These are phyloP conservation scores for Megaceryle maxima DNA, from an alignment of 2,113 vertebrate genomes.

Conservation along the genomic window DNA sequence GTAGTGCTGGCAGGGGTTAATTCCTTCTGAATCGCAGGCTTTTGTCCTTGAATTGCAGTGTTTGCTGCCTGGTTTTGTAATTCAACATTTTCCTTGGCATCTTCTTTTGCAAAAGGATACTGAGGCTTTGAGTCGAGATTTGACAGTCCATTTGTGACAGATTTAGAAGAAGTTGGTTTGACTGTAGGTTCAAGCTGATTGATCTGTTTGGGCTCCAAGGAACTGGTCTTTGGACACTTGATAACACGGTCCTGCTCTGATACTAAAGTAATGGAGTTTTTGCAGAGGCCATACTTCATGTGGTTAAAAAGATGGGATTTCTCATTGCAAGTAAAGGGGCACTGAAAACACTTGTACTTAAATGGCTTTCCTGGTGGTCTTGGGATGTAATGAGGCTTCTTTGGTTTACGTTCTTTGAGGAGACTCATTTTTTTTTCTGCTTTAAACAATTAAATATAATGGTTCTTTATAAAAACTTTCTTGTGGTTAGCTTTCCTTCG, in stretches of 20 bases:
- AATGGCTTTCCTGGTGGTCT: constrained; percentile 95
- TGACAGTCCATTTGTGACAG: constrained; percentile 33
- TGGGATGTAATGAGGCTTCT: constrained; percentile 97
- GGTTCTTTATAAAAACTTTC: not conserved
- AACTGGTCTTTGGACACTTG: constrained; percentile 69
- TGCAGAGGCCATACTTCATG: constrained; percentile 98
- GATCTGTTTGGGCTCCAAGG: constrained; percentile 68
- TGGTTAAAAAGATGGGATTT: constrained; percentile 99
- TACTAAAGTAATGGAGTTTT: constrained; percentile 94
- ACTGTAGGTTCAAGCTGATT: constrained; percentile 42
- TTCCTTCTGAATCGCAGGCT: constrained; percentile 53
- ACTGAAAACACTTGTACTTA: constrained; percentile 99
- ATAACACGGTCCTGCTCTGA: constrained; percentile 83
- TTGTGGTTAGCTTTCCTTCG: not conserved
- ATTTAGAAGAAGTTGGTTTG: constrained; percentile 63
- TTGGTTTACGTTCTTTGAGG: constrained; percentile 90
- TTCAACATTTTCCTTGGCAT: constrained; percentile 71
- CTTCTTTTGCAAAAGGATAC: constrained; percentile 69
- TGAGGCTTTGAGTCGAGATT: constrained; percentile 66
- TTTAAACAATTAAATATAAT: constrained; percentile 10
- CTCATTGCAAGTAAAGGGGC: constrained; percentile 97
- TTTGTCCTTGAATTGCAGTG: constrained; percentile 54
- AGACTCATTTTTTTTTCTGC: constrained; percentile 81
- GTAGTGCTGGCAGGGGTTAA: not conserved
- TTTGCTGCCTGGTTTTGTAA: constrained; percentile 45